Evolutionary conservation across 2,888 invertebrate species (phyloP).

Genomic region (Tubulanus polymorphus): DNA sequence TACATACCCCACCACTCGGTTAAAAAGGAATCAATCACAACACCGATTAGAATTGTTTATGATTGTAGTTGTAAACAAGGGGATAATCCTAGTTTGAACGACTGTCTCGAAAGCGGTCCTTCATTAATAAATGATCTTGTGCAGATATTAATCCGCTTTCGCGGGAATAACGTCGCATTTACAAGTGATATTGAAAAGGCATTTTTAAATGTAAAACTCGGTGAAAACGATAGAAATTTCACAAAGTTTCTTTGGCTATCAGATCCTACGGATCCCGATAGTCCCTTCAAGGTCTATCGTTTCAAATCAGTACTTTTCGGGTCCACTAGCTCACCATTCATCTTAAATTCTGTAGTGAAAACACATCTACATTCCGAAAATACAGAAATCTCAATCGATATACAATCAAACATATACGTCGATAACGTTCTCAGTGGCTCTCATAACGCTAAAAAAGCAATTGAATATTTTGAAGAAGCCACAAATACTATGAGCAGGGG

Average conservation of each 20-base stretch:
- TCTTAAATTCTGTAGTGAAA: not conserved
- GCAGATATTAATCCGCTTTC: conserved; percentile 3
- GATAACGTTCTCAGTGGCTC: conserved; percentile 14
- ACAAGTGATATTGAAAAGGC: conserved; percentile 18
- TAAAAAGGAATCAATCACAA: conserved; percentile 6
- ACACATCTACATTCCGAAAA: not conserved
- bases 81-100: conserved; percentile 15
- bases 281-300: conserved; percentile 11
- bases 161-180: conserved; percentile 5
- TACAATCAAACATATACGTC: conserved; percentile 10
- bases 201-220: conserved; percentile 10
- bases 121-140: conserved; percentile 11
- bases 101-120: conserved; percentile 13
- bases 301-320: conserved; percentile 15
- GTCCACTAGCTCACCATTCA: conserved; percentile 1
- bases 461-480: conserved; percentile 7
- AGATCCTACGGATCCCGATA: conserved; percentile 3
- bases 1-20: conserved; percentile 16
- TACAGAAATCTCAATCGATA: not conserved
- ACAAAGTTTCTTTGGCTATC: conserved; percentile 14
- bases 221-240: too few species aligned
- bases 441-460: not conserved
- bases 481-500: conserved; percentile 8
- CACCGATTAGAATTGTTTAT: conserved; percentile 14
- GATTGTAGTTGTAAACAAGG: conserved; percentile 16